Percentiles rank a stretch among this genome's conserved stretches.
Evolutionary conservation across 2,888 invertebrate genomes (phyloP).

Genomic region (Eupithecia insigniata): DNA sequence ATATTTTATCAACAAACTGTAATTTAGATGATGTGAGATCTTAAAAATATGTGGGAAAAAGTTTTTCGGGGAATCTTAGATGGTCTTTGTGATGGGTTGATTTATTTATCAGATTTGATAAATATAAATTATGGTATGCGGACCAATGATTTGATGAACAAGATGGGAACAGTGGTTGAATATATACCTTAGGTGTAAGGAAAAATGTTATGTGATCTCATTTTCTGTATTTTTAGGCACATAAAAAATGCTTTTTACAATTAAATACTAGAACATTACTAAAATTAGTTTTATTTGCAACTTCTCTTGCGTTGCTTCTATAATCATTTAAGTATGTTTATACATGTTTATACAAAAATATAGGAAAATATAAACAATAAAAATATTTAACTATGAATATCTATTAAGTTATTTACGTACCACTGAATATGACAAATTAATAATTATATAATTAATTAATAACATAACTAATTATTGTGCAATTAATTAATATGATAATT

Average conservation of each 20-base stretch:
- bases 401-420: neutral
- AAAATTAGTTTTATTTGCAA: constrained; percentile 43
- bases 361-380: neutral
- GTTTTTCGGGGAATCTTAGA: neutral
- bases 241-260: constrained; percentile 49
- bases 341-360: neutral
- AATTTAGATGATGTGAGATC: neutral
- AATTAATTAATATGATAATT: too few species aligned
- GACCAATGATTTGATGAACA: neutral
- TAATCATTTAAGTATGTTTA: too few species aligned
- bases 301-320: neutral
- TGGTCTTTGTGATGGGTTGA: neutral
- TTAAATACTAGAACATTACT: constrained; percentile 52
- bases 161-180: neutral
- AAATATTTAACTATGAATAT: neutral
- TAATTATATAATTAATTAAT: too few species aligned
- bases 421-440: too few species aligned
- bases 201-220: constrained; percentile 38
- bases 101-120: neutral
- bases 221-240: constrained; percentile 45
- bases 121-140: neutral
- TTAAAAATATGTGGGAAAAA: neutral
- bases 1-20: neutral
- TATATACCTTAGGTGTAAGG: neutral
- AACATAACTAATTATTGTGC: too few species aligned